phyloP scores from a whole-genome alignment of 2,888 invertebrate species.

The Neoascia interrupta region DNA sequence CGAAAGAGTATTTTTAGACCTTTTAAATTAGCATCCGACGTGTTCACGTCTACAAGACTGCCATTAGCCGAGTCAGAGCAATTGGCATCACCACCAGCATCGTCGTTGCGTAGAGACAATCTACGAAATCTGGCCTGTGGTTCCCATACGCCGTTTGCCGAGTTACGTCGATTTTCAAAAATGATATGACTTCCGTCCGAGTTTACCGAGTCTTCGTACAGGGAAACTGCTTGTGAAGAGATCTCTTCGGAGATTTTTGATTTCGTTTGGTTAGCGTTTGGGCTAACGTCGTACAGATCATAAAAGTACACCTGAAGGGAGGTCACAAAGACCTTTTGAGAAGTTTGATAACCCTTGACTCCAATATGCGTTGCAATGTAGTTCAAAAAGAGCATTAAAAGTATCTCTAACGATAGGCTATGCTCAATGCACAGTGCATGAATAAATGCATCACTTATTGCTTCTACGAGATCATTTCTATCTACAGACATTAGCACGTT shows the following conservation, averaged over 20 bases:
- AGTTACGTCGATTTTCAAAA: slow-evolving; percentile 62
- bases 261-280: slow-evolving; percentile 70
- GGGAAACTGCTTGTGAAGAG: slow-evolving; percentile 50
- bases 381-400: slow-evolving; percentile 83
- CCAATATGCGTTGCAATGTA: slow-evolving; percentile 85
- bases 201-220: slow-evolving; percentile 57
- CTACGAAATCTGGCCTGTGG: slow-evolving; percentile 36
- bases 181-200: slow-evolving; percentile 62
- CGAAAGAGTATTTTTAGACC: slow-evolving; percentile 83
- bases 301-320: slow-evolving; percentile 81
- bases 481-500: slow-evolving; percentile 76
- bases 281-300: slow-evolving; percentile 76
- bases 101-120: slow-evolving; percentile 40
- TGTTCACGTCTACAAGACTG: slow-evolving; percentile 56
- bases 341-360: slow-evolving; percentile 80
- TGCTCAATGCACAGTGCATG: slow-evolving; percentile 77
- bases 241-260: slow-evolving; percentile 59
- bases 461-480: slow-evolving; percentile 75
- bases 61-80: slow-evolving; percentile 55
- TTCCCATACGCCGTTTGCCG: slow-evolving; percentile 50
- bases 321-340: slow-evolving; percentile 80
- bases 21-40: slow-evolving; percentile 75
- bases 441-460: slow-evolving; percentile 77
- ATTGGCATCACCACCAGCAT: slow-evolving; percentile 20
- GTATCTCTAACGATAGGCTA: slow-evolving; percentile 75